Evolutionary conservation across 2,797 vertebrate genomes (phyloP), one percentile per base, ranked within the genome.

Genomic region (Artibeus lituratus): DNA sequence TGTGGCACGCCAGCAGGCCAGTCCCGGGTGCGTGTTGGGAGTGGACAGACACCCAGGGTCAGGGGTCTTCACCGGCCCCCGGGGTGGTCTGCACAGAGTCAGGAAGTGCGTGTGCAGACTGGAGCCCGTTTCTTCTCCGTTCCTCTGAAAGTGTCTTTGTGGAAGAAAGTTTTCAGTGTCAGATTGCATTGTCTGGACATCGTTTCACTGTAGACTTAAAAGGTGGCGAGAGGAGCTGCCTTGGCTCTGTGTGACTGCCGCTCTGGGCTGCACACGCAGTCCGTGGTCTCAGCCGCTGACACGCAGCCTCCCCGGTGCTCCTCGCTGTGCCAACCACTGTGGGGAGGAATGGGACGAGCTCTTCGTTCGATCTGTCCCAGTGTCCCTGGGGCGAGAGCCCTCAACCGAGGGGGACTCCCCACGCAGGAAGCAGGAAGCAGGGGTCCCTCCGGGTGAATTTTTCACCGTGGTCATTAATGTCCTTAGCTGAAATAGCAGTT

Each of bases 281-380:
- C 4, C 8, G 2, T 4, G 55, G 7, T 47, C 69, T 4, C 21
- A 24, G 73, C 15, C 37, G 3, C 10, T 1, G 10, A 29, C 0
- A 2, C 1, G 5, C n/a, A 1, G 3, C 12, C 29, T 29, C 6
- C 24, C 6, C 0, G 5, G 12, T 9, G 18, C 1, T 22, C 29
- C n/a, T 29, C 6, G 7, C 67, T 0, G 5, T 0, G 29, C 12
- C 22, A 0, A 57, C 2, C 39, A 0, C 15, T 14, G 1, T 3
- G 15, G 16, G 35, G 21, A 8, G 10, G 21, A 32, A 24, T 10
- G 32, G 7, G 21, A 16, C 26, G 19, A 15, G 9, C 21, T 18
- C 14, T 35, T 8, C 37, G 12, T 35, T 8, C 37, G 12, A 4
- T 29, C 2, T 26, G 55, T 47, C 35, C 32, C 3, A 0, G 16